A percentile compares a stretch with the other conserved stretches of the same genome.
These are phyloP conservation scores for Amniataba percoides DNA, from an alignment of 2,797 vertebrate species.

Conservation along the genomic window DNA sequence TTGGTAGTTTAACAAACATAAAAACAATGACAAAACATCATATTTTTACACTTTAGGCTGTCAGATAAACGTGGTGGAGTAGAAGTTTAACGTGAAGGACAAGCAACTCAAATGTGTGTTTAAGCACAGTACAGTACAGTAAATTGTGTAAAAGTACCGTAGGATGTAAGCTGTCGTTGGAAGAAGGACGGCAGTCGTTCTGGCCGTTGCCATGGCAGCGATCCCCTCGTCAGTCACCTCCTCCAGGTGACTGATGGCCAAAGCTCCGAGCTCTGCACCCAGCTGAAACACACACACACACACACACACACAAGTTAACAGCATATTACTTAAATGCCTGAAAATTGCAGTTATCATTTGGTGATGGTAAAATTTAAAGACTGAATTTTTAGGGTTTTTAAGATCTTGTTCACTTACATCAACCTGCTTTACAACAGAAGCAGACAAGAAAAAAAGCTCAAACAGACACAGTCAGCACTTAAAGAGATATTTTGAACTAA, in stretches of 20 bases:
- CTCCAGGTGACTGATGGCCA: constrained; percentile 96
- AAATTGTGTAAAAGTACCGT: constrained; percentile 81
- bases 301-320: not conserved
- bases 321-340: too few relatives aligned
- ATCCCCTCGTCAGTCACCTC: constrained; percentile 94
- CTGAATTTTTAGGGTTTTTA: too few relatives aligned
- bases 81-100: not conserved
- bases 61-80: not conserved
- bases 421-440: too few relatives aligned
- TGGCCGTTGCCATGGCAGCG: constrained; percentile 87
- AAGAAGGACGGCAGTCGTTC: constrained; percentile 90
- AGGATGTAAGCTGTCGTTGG: constrained; percentile 98
- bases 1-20: too few relatives aligned
- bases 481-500: too few relatives aligned
- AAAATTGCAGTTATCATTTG: too few relatives aligned
- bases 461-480: too few relatives aligned
- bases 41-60: too few relatives aligned
- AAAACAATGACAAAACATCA: too few relatives aligned
- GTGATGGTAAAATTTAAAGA: too few relatives aligned
- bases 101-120: not conserved
- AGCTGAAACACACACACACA: constrained; percentile 65
- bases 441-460: too few relatives aligned
- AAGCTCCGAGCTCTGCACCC: constrained; percentile 86
- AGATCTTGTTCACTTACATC: too few relatives aligned
- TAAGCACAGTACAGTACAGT: not conserved